Evolutionary conservation across 2,797 vertebrate genomes (phyloP), one percentile per base, ranked within the genome.

Genomic region (Eidolon dupreanum): DNA sequence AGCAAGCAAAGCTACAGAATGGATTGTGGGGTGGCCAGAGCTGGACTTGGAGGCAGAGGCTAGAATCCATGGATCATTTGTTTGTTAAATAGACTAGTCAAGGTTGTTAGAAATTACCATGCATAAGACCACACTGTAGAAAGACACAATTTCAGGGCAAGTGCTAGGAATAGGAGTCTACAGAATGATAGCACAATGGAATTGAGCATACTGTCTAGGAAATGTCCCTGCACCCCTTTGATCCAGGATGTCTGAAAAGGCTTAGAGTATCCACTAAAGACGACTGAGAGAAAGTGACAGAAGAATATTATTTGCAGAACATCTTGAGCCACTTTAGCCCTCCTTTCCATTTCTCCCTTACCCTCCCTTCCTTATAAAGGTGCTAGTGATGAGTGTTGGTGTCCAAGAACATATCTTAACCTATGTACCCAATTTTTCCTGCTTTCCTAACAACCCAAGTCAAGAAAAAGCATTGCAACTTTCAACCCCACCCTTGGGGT

Each of bases 401-500:
- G 38, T 63, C 79, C 90, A 90, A 92, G 73, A 70, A 46, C 63
- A 68, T 36, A 96, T 73, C 55, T 79, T 70, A 73, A 57, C 71
- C 92, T 11, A 22, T 36, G 31, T 31, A 28, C 49, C 66, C 15
- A 2, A 86, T 94, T 78, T 66, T 41, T 82, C 41, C 22, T 86
- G 46, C 43, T 75, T 88, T 78, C 73, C 75, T 77, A 59, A 49
- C 8, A 57, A 90, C 70, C 43, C 88, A 70, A 95, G 79, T 94
- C 94, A 95, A 91, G 51, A 61, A 96, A 95, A 95, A 88, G 71
- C 28, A 53, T 33, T 36, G 26, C 46, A 77, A 59, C 92, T 90
- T 87, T 87, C 41, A 96, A 73, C 82, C 31, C 43, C 36, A 84
- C 51, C 70, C 70, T 81, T 53, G 38, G 49, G 55, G 68, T 46